phyloP scores from a whole-genome alignment of 2,888 invertebrate genomes.

The Corythucha ciliata region DNA sequence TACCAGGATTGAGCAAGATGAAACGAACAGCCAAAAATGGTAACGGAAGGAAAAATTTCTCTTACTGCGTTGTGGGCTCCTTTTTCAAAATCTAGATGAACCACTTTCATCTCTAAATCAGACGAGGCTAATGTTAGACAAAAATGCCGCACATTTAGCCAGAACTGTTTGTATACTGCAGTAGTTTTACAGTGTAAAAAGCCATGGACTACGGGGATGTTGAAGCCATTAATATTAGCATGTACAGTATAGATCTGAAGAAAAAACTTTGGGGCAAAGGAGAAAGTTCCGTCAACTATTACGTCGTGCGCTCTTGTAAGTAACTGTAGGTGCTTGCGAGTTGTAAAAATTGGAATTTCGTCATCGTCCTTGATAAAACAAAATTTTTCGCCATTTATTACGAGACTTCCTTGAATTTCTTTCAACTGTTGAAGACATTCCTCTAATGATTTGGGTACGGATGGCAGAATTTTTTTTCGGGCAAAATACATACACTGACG shows the following conservation, averaged over 20 bases:
- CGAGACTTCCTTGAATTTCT: constrained; percentile 9
- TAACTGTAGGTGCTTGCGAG: constrained; percentile 1
- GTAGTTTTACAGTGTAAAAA: too few species aligned
- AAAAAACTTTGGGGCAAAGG: constrained; percentile 11
- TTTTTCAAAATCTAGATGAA: constrained; percentile 2
- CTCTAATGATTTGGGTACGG: too few species aligned
- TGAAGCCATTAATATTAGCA: constrained; percentile 2
- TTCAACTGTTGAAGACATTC: constrained; percentile 9
- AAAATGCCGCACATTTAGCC: constrained; percentile 5
- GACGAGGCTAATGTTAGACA: constrained; percentile 7
- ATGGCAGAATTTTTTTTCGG: background rate
- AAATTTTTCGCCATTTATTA: constrained; percentile 5
- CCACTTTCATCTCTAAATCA: too few species aligned
- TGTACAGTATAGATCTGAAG: constrained; percentile 1
- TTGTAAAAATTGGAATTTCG: constrained; percentile 10
- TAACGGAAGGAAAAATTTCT: constrained; percentile 1
- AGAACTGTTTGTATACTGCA: too few species aligned
- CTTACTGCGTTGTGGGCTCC: constrained; percentile 1
- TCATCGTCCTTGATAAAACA: constrained; percentile 11
- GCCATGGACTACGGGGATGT: constrained; percentile 2
- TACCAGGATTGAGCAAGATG: constrained; percentile 9
- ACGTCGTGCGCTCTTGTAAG: too few species aligned
- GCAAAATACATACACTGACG: constrained; percentile 7
- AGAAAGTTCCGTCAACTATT: constrained; percentile 13
- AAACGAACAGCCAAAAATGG: too few species aligned